Base-by-base conservation (phyloP, 2,888 invertebrate genomes). In the Andrena bucephala region DNA sequence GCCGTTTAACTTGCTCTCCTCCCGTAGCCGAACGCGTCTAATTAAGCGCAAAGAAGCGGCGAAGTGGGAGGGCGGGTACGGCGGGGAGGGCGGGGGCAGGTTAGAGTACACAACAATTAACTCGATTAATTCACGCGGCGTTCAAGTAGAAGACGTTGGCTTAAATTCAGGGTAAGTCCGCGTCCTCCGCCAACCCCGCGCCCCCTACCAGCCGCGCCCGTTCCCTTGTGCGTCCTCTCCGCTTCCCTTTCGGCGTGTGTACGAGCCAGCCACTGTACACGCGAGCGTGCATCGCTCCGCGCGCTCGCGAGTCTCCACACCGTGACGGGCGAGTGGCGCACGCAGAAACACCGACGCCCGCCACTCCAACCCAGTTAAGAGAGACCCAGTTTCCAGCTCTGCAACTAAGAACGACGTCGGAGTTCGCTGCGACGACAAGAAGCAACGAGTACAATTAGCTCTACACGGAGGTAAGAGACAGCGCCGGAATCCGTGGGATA, bases 91-190 rank as follows among this genome's bases (percentile, higher is more conserved):
- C 48, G 76, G 20, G 31, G 50, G 71, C 62, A 68, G 74, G 60
- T 78, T 79, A 80, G 82, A 81, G 89, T 83, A 86, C 81, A 83
- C 86, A 84, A 88, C 88, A 88, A 88, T 88, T 88, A 88, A 88
- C 88, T 85, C 85, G 87, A 88, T 88, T 88, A 88, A 88, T 88
- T 88, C 85, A 77, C 86, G 74, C 68, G 85, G 77, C 83, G 86
- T 86, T 85, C 85, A 81, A 85, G 81, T 70, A 78, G 85, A 74
- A 86, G 82, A 81, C 76, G 88, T 78, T 79, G 74, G 82, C 84
- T 85, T 73, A 79, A 88, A 83, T 87, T 84, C 79, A 85, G 76
- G 67, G 70, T 67, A 73, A 80, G 81, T 60, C 20, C 29, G 63
- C 60, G 50, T 65, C 54, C 27, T 52, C 65, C 50, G 60, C 74